Conservation (phyloP, 2,797 vertebrate species). For the Phoebastria nigripes region DNA sequence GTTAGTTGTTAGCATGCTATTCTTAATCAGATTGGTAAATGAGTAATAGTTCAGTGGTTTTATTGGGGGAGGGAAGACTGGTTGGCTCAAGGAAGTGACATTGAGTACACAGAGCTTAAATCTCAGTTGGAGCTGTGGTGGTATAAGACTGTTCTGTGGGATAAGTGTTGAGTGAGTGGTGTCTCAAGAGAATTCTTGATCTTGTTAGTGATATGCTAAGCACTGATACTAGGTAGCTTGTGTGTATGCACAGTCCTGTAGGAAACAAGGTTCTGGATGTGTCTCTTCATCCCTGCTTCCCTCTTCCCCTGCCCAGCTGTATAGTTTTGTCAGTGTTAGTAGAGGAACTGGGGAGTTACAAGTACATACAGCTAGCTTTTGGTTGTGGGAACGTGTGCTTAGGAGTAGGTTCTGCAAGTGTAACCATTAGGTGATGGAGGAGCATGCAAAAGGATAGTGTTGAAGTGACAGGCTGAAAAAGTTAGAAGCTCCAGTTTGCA, state of each 20-base stretch:
- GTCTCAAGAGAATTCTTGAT: background rate
- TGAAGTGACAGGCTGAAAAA: background rate
- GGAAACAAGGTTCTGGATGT: background rate
- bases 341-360: background rate
- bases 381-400: background rate
- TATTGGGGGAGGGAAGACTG: background rate
- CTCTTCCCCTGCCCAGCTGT: background rate
- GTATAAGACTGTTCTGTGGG: background rate
- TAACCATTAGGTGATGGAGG: background rate
- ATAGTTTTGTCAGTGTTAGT: background rate
- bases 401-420: background rate
- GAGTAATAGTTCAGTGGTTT: conserved; percentile 38
- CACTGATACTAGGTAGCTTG: background rate
- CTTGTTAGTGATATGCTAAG: background rate
- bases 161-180: background rate
- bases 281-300: background rate
- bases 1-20: background rate
- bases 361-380: rapidly evolving
- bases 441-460: background rate
- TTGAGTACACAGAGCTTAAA: background rate
- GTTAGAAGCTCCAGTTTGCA: background rate
- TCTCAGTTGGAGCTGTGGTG: background rate
- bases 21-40: conserved; percentile 30
- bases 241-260: too few relatives aligned
- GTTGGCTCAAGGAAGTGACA: background rate